Percentiles rank a stretch among this genome's conserved stretches.
Evolutionary conservation across 2,113 vertebrate genomes (phyloP).

Genomic region (Rhea pennata): DNA sequence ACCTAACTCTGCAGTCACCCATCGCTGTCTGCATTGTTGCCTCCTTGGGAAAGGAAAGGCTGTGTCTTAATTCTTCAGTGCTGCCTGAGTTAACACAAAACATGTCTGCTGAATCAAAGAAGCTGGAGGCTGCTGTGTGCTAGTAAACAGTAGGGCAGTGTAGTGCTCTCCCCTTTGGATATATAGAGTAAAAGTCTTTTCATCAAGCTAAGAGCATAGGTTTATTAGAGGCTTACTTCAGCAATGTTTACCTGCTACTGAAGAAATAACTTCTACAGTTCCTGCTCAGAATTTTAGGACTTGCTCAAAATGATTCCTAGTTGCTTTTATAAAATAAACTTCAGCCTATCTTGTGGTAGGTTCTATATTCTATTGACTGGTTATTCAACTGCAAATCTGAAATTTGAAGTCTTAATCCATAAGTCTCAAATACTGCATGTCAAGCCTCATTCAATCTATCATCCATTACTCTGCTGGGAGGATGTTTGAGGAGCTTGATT

Average conservation of each 20-base stretch:
- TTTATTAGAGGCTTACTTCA: slow-evolving; percentile 30
- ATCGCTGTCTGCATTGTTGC: background rate
- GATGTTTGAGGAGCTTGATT: background rate
- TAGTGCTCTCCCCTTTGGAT: background rate
- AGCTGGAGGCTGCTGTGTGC: background rate
- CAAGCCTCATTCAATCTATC: background rate
- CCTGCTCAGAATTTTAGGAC: background rate
- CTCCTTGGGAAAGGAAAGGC: background rate
- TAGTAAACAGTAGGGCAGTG: background rate
- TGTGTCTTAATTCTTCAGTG: background rate
- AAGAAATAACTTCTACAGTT: background rate
- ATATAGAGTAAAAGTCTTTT: background rate
- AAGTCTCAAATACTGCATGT: background rate
- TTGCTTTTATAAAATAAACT: background rate
- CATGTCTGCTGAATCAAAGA: background rate
- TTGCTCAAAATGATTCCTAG: background rate
- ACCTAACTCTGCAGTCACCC: background rate
- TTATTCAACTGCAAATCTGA: background rate
- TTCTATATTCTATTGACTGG: background rate
- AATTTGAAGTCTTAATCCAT: background rate
- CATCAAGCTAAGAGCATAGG: background rate
- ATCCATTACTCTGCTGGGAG: background rate
- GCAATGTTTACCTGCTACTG: background rate
- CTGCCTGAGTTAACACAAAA: background rate
- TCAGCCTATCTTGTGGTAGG: background rate